These are phyloP conservation scores for Pelecanus crispus DNA, from an alignment of 2,113 vertebrate genomes.

Conservation along the genomic window DNA sequence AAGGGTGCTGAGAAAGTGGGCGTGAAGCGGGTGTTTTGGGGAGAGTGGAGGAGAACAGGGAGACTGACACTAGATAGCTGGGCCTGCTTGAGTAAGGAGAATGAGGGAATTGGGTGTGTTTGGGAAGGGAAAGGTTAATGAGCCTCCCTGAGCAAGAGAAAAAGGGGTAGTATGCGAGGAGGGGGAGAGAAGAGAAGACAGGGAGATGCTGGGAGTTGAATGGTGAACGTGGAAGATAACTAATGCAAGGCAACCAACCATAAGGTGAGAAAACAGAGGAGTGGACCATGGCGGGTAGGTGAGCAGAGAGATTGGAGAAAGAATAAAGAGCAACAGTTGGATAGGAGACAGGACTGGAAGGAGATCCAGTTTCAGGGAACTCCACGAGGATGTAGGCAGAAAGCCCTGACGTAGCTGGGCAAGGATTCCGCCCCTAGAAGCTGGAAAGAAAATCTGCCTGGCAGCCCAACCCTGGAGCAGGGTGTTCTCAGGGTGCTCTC, in stretches of 20 bases:
- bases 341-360: not conserved
- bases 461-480: not conserved
- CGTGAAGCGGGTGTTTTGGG: not conserved
- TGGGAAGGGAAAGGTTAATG: not conserved
- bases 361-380: not conserved
- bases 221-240: not conserved
- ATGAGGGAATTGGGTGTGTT: not conserved
- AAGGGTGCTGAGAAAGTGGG: not conserved
- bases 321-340: not conserved
- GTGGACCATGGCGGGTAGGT: not conserved
- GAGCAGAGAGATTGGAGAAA: not conserved
- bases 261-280: not conserved
- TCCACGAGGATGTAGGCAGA: not conserved
- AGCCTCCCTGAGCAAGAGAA: not conserved
- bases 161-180: not conserved
- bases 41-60: not conserved
- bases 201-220: not conserved
- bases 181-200: not conserved
- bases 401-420: not conserved
- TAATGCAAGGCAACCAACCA: not conserved
- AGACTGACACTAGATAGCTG: not conserved
- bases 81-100: not conserved
- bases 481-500: not conserved
- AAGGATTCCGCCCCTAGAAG: not conserved
- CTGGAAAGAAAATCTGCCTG: not conserved